Evolutionary conservation across 92 coral and sea anemone genomes (phyloP).

Genomic region (Parazoanthus swiftii): DNA sequence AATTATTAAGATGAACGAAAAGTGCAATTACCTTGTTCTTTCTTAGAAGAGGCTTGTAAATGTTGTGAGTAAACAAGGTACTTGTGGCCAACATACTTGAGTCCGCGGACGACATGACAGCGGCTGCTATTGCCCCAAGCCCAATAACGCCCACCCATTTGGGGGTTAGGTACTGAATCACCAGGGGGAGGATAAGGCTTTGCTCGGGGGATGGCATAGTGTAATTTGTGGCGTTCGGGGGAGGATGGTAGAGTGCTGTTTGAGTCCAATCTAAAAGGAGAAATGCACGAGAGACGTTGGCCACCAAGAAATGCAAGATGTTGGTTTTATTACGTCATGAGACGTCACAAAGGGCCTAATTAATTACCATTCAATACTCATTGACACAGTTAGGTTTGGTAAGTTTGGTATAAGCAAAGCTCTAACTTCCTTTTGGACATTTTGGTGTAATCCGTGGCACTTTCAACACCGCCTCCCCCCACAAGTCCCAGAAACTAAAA

Average conservation of each 20-base stretch:
- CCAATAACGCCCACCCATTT: constrained; percentile 53
- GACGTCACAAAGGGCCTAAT: too few relatives aligned
- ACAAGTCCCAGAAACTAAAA: too few relatives aligned
- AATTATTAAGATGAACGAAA: background rate
- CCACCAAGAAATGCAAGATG: too few relatives aligned
- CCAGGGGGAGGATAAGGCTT: constrained; percentile 48
- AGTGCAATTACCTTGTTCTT: constrained; percentile 43
- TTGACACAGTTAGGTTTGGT: too few relatives aligned
- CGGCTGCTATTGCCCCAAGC: constrained; percentile 64
- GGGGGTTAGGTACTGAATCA: constrained; percentile 58
- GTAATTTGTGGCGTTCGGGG: constrained; percentile 19
- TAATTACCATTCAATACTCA: too few relatives aligned
- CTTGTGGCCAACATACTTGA: constrained; percentile 57
- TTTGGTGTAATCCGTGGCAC: too few relatives aligned
- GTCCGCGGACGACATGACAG: constrained; percentile 69
- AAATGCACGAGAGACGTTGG: background rate
- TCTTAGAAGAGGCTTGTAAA: constrained; percentile 53
- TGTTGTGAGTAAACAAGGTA: constrained; percentile 53
- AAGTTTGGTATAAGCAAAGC: too few relatives aligned
- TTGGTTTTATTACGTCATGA: too few relatives aligned
- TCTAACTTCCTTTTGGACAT: too few relatives aligned
- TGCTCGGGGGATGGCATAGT: constrained; percentile 40
- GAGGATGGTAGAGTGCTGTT: constrained; percentile 52
- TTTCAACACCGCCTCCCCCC: too few relatives aligned
- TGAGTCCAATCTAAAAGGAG: constrained; percentile 62